These are phyloP conservation scores for Daboia siamensis DNA, from an alignment of 2,113 vertebrate genomes.

Conservation along the genomic window DNA sequence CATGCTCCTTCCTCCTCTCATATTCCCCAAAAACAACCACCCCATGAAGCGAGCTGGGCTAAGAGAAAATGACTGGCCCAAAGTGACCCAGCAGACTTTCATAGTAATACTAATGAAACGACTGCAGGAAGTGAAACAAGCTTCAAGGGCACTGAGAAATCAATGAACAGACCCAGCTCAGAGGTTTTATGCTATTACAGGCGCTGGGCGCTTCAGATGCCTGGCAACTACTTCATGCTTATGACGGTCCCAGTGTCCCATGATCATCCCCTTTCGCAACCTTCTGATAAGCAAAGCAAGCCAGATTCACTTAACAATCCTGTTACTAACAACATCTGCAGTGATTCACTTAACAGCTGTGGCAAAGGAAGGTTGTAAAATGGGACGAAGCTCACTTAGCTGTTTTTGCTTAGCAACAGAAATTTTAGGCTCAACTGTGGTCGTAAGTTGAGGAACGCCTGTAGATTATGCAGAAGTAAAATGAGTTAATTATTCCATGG, in stretches of 20 bases:
- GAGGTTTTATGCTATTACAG: neutral
- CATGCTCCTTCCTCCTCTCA: neutral
- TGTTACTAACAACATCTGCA: neutral
- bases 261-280: too few relatives aligned
- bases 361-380: neutral
- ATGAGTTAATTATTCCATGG: neutral
- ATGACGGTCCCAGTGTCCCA: neutral
- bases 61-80: neutral
- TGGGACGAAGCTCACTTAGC: neutral
- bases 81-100: neutral
- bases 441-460: neutral
- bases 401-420: neutral
- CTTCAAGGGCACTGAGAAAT: neutral
- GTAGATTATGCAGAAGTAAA: neutral
- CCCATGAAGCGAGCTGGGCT: neutral
- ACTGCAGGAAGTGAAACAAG: neutral
- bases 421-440: neutral
- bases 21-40: neutral
- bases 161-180: neutral
- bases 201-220: neutral
- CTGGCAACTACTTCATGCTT: neutral
- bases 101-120: neutral
- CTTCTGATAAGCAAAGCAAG: neutral
- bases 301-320: neutral
- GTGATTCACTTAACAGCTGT: neutral